A percentile compares a stretch with the other conserved stretches of the same genome.
Evolutionary conservation across 2,888 invertebrate species (phyloP).

Genomic region (Trichogramma evanescens): DNA sequence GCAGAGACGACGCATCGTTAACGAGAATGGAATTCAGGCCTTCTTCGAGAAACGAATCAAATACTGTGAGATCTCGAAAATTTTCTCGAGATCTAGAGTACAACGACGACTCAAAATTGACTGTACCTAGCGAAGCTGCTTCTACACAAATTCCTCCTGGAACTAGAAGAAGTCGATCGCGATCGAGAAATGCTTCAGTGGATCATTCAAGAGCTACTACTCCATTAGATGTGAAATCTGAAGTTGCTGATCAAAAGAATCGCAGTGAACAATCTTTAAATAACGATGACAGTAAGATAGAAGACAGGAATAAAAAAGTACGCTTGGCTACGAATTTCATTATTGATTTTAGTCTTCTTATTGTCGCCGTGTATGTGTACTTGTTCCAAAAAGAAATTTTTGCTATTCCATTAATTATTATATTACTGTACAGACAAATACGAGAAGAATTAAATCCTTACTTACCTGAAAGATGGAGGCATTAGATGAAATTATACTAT

Average conservation of each 20-base stretch:
- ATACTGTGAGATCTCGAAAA: constrained; percentile 30
- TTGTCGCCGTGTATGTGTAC: constrained; percentile 75
- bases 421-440: constrained; percentile 71
- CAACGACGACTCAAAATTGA: neutral
- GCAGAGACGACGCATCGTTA: neutral
- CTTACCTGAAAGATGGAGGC: constrained; percentile 31
- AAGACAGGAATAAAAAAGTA: constrained; percentile 48
- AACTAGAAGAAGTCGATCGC: constrained; percentile 23
- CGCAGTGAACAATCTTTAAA: constrained; percentile 24
- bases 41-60: constrained; percentile 33
- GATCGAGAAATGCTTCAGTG: constrained; percentile 37
- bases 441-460: constrained; percentile 55
- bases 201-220: constrained; percentile 34
- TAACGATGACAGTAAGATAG: constrained; percentile 8
- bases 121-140: neutral
- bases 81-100: constrained; percentile 16
- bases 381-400: constrained; percentile 72
- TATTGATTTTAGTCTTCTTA: constrained; percentile 67
- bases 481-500: neutral
- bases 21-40: constrained; percentile 23
- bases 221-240: constrained; percentile 43
- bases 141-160: neutral
- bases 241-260: constrained; percentile 31
- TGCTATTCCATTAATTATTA: constrained; percentile 69
- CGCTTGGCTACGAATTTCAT: constrained; percentile 64